Evolutionary conservation across 1,140 invertebrate species (phyloP).

Genomic region (Armadillidium nasatum): DNA sequence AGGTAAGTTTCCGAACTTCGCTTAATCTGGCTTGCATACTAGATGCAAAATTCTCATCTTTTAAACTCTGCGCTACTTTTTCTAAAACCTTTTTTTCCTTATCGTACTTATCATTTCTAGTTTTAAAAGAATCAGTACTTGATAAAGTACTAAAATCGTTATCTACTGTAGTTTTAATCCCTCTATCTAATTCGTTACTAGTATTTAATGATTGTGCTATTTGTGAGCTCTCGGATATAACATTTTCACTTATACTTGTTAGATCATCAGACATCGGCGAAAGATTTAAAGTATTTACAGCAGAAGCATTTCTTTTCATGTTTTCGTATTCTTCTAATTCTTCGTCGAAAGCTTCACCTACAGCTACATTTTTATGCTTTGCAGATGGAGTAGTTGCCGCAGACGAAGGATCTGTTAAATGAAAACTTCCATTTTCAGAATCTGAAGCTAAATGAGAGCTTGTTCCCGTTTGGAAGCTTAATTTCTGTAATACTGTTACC

Average conservation of each 20-base stretch:
- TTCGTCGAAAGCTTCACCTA: slow-evolving; percentile 39
- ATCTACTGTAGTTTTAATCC: slow-evolving; percentile 31
- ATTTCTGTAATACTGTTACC: slow-evolving; percentile 38
- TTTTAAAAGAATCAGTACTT: slow-evolving; percentile 39
- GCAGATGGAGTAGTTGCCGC: slow-evolving; percentile 41
- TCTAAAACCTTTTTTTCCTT: slow-evolving; percentile 40
- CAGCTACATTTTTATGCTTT: slow-evolving; percentile 31
- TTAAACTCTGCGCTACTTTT: slow-evolving; percentile 35
- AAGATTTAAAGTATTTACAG: slow-evolving; percentile 35
- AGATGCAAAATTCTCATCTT: slow-evolving; percentile 30
- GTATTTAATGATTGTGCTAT: slow-evolving; percentile 33
- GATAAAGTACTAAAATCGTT: slow-evolving; percentile 39
- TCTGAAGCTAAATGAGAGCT: slow-evolving; percentile 37
- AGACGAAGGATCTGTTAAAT: slow-evolving; percentile 36
- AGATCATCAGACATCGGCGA: slow-evolving; percentile 41
- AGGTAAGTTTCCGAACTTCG: slow-evolving; percentile 45
- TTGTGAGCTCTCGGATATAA: slow-evolving; percentile 36
- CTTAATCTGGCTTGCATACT: slow-evolving; percentile 27
- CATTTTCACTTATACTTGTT: slow-evolving; percentile 38
- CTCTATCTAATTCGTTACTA: slow-evolving; percentile 40
- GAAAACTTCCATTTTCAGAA: slow-evolving; percentile 42
- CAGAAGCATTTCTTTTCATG: slow-evolving; percentile 31
- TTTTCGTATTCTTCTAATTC: slow-evolving; percentile 40
- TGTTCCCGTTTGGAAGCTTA: slow-evolving; percentile 25
- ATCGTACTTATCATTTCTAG: slow-evolving; percentile 34